These are phyloP conservation scores for Apamea sordens DNA, from an alignment of 2,888 invertebrate species.

Conservation along the genomic window DNA sequence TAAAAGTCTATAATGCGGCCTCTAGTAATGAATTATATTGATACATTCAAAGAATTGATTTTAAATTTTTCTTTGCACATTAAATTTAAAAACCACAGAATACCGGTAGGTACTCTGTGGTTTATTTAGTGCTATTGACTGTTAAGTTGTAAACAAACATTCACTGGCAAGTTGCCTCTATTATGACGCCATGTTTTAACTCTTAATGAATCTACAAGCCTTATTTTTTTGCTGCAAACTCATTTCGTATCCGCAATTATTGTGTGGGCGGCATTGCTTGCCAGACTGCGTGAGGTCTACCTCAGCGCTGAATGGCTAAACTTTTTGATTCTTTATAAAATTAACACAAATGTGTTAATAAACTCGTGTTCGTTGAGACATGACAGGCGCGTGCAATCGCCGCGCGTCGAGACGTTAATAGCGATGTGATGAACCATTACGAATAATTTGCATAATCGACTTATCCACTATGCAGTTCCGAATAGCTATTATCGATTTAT, in stretches of 20 bases:
- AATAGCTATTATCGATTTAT: slow-evolving; percentile 59
- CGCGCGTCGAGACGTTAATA: slow-evolving; percentile 38
- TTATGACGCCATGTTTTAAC: slow-evolving; percentile 33
- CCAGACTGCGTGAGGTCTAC: slow-evolving; percentile 58
- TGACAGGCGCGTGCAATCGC: slow-evolving; percentile 45
- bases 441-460: slow-evolving; percentile 64
- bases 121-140: slow-evolving; percentile 6
- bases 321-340: slow-evolving; percentile 35
- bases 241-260: slow-evolving; percentile 50
- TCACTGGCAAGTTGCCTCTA: slow-evolving; percentile 20
- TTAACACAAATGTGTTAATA: slow-evolving; percentile 50
- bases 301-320: slow-evolving; percentile 25
- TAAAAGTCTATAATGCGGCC: background rate
- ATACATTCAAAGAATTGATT: background rate
- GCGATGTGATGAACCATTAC: slow-evolving; percentile 60
- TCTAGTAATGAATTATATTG: background rate
- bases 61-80: background rate
- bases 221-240: slow-evolving; percentile 46
- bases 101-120: background rate
- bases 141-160: slow-evolving; percentile 33
- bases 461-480: slow-evolving; percentile 48
- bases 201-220: slow-evolving; percentile 34
- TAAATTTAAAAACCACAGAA: background rate
- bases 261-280: slow-evolving; percentile 39
- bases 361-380: slow-evolving; percentile 34